Percentiles rank a stretch among this genome's conserved stretches.
phyloP scores from a whole-genome alignment of 2,113 vertebrate genomes.

The Odocoileus hemionus region DNA sequence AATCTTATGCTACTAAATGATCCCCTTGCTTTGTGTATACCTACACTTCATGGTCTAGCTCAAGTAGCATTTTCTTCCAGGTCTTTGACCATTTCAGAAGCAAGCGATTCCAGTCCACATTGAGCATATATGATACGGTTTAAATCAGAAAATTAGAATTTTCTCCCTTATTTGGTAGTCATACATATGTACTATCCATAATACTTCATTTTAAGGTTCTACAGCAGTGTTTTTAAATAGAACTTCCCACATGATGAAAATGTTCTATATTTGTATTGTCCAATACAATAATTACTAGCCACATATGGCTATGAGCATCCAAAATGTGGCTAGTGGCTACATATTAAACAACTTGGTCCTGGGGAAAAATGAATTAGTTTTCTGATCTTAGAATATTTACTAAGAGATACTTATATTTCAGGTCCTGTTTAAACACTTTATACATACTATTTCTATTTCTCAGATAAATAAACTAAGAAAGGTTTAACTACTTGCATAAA shows the following conservation, averaged over 20 bases:
- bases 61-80: not conserved
- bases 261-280: not conserved
- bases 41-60: not conserved
- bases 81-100: not conserved
- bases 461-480: slow-evolving; percentile 12
- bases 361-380: not conserved
- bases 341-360: not conserved
- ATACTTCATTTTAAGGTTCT: not conserved
- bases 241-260: not conserved
- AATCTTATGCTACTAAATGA: not conserved
- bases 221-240: not conserved
- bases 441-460: not conserved
- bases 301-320: not conserved
- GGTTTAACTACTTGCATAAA: not conserved
- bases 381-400: not conserved
- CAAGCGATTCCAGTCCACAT: not conserved
- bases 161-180: not conserved
- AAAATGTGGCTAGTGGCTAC: not conserved
- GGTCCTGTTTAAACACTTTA: not conserved
- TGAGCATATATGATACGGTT: not conserved
- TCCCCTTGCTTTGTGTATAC: not conserved
- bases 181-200: not conserved
- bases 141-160: not conserved
- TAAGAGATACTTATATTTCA: not conserved
- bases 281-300: not conserved